phyloP scores from a whole-genome alignment of 2,797 vertebrate species.

The Paratrypauchen microcephalus region DNA sequence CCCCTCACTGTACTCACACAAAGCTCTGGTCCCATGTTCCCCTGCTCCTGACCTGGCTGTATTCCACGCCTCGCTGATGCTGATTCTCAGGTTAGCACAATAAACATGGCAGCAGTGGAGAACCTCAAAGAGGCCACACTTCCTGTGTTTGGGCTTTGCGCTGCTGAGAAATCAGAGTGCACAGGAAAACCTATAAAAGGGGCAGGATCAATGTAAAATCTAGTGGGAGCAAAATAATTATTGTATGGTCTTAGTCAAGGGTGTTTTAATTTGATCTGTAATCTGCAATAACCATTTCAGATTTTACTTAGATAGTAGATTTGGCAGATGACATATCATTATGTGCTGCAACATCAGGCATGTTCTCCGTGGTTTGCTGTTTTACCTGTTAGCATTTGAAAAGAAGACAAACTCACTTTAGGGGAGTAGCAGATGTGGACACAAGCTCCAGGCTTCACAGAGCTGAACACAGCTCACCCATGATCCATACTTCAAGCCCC shows the following conservation, averaged over 20 bases:
- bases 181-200: conserved; percentile 43
- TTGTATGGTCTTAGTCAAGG: conserved; percentile 5
- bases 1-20: conserved; percentile 48
- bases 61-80: conserved; percentile 47
- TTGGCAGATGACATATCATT: background rate
- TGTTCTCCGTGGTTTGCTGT: background rate
- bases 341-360: background rate
- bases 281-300: background rate
- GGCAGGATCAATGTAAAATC: conserved; percentile 5
- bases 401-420: too few species aligned
- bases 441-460: conserved; percentile 22
- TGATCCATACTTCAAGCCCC: conserved; percentile 23
- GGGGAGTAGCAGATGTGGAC: background rate
- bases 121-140: conserved; percentile 55
- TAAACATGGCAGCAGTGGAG: conserved; percentile 69
- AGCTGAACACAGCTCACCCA: conserved; percentile 25
- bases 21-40: conserved; percentile 45
- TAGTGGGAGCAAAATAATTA: background rate
- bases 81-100: conserved; percentile 74
- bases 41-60: conserved; percentile 55
- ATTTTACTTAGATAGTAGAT: background rate
- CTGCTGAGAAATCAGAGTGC: conserved; percentile 50
- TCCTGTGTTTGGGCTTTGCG: conserved; percentile 56
- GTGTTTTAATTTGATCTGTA: background rate
- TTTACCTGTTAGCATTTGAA: background rate